Base-by-base conservation (phyloP, 2,797 vertebrate genomes). In the Acestrorhynchus altus region DNA sequence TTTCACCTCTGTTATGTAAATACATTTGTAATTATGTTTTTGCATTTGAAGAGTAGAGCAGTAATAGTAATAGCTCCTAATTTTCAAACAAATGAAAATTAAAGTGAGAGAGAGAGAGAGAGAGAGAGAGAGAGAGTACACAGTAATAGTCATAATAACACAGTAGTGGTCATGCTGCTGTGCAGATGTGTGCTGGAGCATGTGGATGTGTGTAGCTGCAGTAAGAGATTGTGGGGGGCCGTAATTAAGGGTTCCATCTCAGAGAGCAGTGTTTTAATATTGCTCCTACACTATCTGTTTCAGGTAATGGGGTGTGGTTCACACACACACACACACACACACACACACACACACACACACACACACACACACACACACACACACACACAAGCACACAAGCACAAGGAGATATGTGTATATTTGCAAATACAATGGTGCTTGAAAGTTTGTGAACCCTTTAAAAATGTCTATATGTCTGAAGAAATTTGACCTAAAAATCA, bases 231-330 rank as follows among this genome's bases (percentile, higher is more conserved):
- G 70, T 72, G 52, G 51, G 77, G 66, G n/a, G 70, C 28, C 92
- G 91, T 93, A 92, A 94, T 94, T 94, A 93, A 93, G 93, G 92
- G 92, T 94, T 94, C 92, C 93, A 83, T 92, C 88, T 92, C 92
- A 93, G 88, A 87, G 93, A 94, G 91, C 92, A 91, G 91, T 93
- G 90, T 91, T 83, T 94, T 92, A 94, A 94, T 93, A 89, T 89
- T 90, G 88, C 90, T 92, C 89, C 91, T 92, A 87, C 87, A 88
- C 91, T 91, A 94, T 92, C 92, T 90, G 90, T 93, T 91, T 91
- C 89, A 92, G 92, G 93, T 92, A 92, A 94, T 91, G 91, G 92
- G 91, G 91, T 92, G 90, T 91, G 90, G 89, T 90, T 84, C 85
- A 84, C 90, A 88, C 86, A 87, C 87, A 88, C 90, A 84, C 90